Evolutionary conservation across 1,140 invertebrate species (phyloP), one percentile per base, ranked within the genome.

Genomic region (Vanessa atalanta): DNA sequence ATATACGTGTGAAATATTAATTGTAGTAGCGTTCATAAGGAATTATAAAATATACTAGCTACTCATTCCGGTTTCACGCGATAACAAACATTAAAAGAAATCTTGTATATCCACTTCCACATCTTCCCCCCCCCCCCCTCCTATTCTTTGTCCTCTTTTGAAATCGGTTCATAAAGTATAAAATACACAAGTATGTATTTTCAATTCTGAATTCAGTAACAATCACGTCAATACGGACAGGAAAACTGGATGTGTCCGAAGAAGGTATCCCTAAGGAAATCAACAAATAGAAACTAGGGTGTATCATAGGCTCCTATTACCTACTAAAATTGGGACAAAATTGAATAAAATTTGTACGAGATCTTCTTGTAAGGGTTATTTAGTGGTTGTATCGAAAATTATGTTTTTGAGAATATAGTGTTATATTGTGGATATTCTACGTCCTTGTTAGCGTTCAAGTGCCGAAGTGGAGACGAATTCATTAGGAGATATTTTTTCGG

Each of bases 261-360:
- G 57, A n/a, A 14, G 11, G 12, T 9, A n/a, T 61, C 57, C 57
- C 57, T 2, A 7, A 61, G 57, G 57, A 61, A 61, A 61, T 61
- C 57, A 61, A 61, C 23, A 31, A 61, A 61, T 61, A 61, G 23
- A 61, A 61, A 31, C 57, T 31, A 37, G 12, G 57, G 31, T 61
- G 13, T 61, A 37, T 61, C 57, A 61, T 61, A 61, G 23, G 31
- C 15, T 37, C 11, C 57, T 61, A 61, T 61, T 61, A 61, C 31
- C 13, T 13, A 8, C 57, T 61, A 37, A 31, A 37, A 61, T 61
- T 61, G 23, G 57, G 31, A 61, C 31, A 37, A 61, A 61, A 61
- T 61, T n/a, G 53, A 57, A 57, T 57, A 57, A 57, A 57, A 57
- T 26, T 37, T 37, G 31, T 16, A 37, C 57, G 57, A 61, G 57